Conservation (phyloP, 2,888 invertebrate species). For the Stenotaenia linearis region DNA sequence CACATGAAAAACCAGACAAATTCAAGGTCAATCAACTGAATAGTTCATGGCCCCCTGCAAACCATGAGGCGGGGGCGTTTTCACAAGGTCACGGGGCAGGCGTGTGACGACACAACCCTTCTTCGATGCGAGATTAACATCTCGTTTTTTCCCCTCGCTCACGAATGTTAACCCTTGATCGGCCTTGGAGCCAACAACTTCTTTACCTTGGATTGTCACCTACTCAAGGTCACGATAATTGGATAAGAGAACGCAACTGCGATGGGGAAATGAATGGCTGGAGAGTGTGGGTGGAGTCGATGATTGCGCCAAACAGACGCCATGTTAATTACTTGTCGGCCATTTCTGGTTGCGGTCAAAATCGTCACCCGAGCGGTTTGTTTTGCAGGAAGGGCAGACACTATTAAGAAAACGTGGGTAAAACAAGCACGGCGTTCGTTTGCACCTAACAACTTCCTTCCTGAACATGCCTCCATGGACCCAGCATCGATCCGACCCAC, state of each 20-base stretch:
- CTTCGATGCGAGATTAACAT: neutral
- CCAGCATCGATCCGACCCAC: neutral
- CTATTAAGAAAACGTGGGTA: constrained; percentile 20
- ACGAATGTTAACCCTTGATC: neutral
- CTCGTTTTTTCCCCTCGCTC: neutral
- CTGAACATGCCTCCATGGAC: constrained; percentile 11
- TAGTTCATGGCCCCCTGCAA: neutral
- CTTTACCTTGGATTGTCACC: neutral
- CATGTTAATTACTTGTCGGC: neutral
- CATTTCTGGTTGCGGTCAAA: neutral
- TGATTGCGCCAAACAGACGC: neutral
- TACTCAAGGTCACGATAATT: neutral
- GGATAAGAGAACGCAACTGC: neutral
- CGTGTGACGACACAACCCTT: neutral
- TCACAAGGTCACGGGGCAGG: constrained; percentile 2
- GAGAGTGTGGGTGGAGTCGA: neutral
- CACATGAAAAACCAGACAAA: constrained; percentile 1
- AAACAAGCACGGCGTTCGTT: constrained; percentile 18
- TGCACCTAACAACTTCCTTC: constrained; percentile 20
- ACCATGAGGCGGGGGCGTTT: constrained; percentile 1
- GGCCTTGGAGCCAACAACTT: neutral
- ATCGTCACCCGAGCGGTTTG: neutral
- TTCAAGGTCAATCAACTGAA: constrained; percentile 7
- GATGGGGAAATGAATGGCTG: neutral
- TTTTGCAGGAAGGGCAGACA: neutral